Evolutionary conservation across 2,113 vertebrate genomes (phyloP).

Genomic region (Theropithecus gelada): DNA sequence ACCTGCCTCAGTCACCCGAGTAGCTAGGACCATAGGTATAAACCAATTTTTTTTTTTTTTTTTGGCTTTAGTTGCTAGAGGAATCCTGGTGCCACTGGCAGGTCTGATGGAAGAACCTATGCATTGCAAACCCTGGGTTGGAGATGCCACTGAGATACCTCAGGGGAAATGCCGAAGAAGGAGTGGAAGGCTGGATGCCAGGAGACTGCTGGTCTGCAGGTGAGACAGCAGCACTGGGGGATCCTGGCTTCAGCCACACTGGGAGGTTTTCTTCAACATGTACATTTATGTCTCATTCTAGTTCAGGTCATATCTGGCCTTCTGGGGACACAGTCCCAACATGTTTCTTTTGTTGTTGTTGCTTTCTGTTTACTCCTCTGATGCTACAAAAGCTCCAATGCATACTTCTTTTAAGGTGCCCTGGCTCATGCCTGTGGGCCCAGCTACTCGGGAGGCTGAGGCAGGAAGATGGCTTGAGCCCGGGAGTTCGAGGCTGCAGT

Average conservation of each 20-base stretch:
- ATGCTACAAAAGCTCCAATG: neutral
- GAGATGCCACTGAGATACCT: neutral
- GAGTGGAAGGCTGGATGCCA: no score
- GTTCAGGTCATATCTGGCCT: no score
- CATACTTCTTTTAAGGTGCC: neutral
- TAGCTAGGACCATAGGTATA: no score
- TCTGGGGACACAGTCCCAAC: neutral
- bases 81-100: neutral
- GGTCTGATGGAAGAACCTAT: rapidly evolving
- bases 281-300: neutral
- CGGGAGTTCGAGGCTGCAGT: neutral
- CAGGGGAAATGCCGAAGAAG: neutral
- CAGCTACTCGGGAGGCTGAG: neutral
- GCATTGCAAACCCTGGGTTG: neutral
- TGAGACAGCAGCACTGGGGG: no score
- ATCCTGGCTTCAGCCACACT: no score
- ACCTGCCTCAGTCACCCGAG: no score
- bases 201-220: neutral
- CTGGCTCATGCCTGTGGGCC: neutral
- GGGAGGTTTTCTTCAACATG: neutral
- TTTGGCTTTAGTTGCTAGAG: neutral
- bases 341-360: no score
- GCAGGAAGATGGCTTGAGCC: neutral
- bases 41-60: neutral
- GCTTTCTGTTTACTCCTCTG: neutral